Percentiles rank a stretch among this genome's conserved stretches.
phyloP scores from a whole-genome alignment of 2,888 invertebrate genomes.

The Arrhopalites spinosus region DNA sequence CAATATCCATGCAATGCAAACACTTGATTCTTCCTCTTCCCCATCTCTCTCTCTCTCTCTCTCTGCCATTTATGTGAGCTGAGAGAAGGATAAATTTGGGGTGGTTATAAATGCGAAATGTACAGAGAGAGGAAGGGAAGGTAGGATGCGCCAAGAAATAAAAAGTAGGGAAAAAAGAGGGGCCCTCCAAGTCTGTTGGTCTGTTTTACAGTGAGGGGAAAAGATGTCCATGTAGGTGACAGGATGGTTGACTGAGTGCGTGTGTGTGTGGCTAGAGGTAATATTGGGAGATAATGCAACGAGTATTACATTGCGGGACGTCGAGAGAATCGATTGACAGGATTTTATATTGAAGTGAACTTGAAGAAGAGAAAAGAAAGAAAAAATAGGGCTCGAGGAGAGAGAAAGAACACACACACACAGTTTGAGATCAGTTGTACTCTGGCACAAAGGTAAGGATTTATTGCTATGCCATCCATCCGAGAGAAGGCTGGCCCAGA shows the following conservation, averaged over 20 bases:
- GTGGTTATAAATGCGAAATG: not conserved
- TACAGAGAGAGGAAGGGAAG: not conserved
- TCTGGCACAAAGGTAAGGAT: not conserved
- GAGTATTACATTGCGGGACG: not conserved
- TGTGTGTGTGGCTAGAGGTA: not conserved
- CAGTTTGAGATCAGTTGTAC: not conserved
- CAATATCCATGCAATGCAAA: not conserved
- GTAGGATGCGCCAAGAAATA: not conserved
- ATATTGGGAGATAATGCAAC: not conserved
- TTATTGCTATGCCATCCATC: not conserved
- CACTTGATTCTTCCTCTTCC: not conserved
- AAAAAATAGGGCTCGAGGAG: not conserved
- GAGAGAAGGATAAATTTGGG: not conserved
- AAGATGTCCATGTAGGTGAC: not conserved
- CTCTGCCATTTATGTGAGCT: not conserved
- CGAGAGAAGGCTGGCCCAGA: not conserved
- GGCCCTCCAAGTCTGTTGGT: too few species aligned
- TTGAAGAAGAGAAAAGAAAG: constrained; percentile 1
- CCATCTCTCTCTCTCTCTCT: not conserved
- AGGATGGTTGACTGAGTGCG: not conserved
- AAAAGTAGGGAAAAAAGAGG: too few species aligned
- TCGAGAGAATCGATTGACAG: constrained; percentile 35
- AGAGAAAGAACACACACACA: not conserved
- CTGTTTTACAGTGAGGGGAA: not conserved
- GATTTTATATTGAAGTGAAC: constrained; percentile 38